Percentiles rank a stretch among this genome's conserved stretches.
phyloP scores from a whole-genome alignment of 2,888 invertebrate genomes.

The Lepidocyrtoides sp. region DNA sequence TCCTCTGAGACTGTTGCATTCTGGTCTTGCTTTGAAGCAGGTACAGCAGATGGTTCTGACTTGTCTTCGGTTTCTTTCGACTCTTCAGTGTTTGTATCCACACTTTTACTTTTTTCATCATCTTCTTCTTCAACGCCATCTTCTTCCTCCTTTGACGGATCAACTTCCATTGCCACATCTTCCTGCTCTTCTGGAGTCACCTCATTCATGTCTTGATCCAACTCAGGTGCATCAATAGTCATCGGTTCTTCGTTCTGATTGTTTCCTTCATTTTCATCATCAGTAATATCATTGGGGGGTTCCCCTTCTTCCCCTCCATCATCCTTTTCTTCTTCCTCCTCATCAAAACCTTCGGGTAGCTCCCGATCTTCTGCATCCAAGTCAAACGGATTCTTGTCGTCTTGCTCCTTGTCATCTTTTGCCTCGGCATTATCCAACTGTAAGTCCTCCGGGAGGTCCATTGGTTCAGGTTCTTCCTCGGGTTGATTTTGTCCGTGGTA shows the following conservation, averaged over 20 bases:
- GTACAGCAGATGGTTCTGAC: constrained; percentile 72
- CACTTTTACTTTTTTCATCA: constrained; percentile 86
- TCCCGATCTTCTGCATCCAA: constrained; percentile 88
- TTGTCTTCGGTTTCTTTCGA: constrained; percentile 72
- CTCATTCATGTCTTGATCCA: constrained; percentile 86
- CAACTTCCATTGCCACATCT: constrained; percentile 86
- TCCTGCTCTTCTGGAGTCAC: constrained; percentile 86
- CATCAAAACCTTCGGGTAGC: constrained; percentile 85
- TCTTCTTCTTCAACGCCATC: constrained; percentile 86
- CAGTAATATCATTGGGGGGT: constrained; percentile 86
- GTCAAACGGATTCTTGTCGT: constrained; percentile 94
- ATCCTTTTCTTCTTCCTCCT: constrained; percentile 87
- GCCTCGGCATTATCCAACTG: constrained; percentile 92
- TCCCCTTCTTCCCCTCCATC: constrained; percentile 87
- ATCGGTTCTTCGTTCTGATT: constrained; percentile 86
- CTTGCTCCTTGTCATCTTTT: constrained; percentile 89
- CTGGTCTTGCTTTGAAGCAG: constrained; percentile 62
- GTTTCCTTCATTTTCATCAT: constrained; percentile 87
- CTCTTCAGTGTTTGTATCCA: constrained; percentile 86
- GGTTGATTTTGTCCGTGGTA: constrained; percentile 93
- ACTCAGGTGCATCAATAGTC: constrained; percentile 87
- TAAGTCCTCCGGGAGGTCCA: constrained; percentile 96
- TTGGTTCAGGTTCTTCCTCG: constrained; percentile 93
- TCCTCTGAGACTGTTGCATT: constrained; percentile 37
- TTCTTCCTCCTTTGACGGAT: constrained; percentile 86